phyloP scores from a whole-genome alignment of 1,140 invertebrate genomes.

The Kradibia gibbosae region DNA sequence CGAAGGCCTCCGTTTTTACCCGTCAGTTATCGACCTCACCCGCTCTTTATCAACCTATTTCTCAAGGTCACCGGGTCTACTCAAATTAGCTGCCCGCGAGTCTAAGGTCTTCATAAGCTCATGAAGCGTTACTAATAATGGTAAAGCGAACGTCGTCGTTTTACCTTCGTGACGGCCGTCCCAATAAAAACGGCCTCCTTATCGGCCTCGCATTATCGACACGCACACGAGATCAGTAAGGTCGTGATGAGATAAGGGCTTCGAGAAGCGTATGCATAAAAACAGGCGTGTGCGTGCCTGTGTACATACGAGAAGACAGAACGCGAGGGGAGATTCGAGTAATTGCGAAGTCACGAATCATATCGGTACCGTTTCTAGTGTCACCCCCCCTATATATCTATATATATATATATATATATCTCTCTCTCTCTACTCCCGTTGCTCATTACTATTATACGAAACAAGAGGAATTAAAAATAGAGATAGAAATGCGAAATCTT shows the following conservation, averaged over 20 bases:
- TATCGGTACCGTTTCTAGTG: constrained; percentile 43
- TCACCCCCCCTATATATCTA: neutral
- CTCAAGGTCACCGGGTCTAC: neutral
- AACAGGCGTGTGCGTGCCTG: too few relatives aligned
- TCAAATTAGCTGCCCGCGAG: neutral
- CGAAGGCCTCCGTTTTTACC: neutral
- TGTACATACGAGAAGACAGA: neutral
- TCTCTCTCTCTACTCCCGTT: neutral
- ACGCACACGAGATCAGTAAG: neutral
- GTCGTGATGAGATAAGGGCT: neutral
- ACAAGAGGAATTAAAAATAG: too few relatives aligned
- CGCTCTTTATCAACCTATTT: neutral
- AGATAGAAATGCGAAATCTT: constrained; percentile 39
- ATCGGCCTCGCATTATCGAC: constrained; percentile 20
- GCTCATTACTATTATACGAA: neutral
- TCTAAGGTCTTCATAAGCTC: constrained; percentile 32
- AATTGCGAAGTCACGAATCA: constrained; percentile 40
- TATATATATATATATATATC: too few relatives aligned
- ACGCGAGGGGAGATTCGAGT: neutral
- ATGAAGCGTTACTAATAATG: neutral
- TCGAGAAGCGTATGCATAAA: too few relatives aligned
- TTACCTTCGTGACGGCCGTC: neutral
- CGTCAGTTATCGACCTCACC: neutral
- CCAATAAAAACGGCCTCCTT: constrained; percentile 20
- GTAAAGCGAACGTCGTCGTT: neutral